Evolutionary conservation across 2,113 vertebrate species (phyloP), one percentile per base, ranked within the genome.

Genomic region (Tetraodon nigroviridis): DNA sequence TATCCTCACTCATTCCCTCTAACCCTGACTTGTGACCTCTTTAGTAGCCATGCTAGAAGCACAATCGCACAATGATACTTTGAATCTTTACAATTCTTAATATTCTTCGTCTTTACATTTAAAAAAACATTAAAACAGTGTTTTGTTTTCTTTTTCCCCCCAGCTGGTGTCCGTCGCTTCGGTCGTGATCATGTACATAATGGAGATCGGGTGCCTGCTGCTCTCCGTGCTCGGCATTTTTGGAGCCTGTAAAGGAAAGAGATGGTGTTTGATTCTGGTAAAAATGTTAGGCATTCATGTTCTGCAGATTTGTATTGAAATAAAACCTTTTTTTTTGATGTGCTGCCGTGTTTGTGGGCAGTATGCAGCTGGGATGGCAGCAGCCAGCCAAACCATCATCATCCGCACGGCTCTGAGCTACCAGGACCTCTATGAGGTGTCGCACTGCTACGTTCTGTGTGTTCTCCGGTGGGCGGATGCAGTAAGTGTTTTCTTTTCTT

Each of bases 231-330:
- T 88, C 12, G 86, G 86, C 0, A 71, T 88, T 22, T 67, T 85
- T 4, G 86, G 84, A 55, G 86, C 86, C 61, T 84, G 63, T 19
- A 71, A 58, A 72, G 86, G 80, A 58, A 88, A 86, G 61, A 84
- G 84, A 76, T 88, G 86, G 84, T 88, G 86, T 59, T 65, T 88
- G 59, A 88, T 88, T 71, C 69, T 88, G 86, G 86, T 88, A 82
- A 80, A 59, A 55, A 27, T 29, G 22, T 15, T 6, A 37, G 37
- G 20, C 0, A 15, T 21, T 7, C 17, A 16, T 4, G 17, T 1
- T 27, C 15, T 17, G 24, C 7, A 21, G 6, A 19, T 41, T n/a
- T 5, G 4, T 11, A 19, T 13, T 44, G 1, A 19, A 44, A 52
- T 18, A 29, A 59, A 10, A 3, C 20, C 14, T 18, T 7, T 14